Base-by-base conservation (phyloP, 2,888 invertebrate species). In the Ormia ochracea region DNA sequence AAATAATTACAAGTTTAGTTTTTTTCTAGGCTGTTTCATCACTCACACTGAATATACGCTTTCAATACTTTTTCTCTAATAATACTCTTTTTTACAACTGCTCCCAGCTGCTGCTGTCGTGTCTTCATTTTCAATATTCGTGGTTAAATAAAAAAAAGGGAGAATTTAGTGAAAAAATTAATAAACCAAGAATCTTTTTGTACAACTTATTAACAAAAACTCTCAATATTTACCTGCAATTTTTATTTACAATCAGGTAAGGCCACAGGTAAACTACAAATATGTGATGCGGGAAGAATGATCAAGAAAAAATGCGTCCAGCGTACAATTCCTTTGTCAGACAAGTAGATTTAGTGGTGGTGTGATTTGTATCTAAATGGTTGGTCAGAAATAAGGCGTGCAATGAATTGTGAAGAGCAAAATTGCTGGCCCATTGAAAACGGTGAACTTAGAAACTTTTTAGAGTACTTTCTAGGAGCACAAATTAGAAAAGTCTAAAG, bases 161-260 rank as follows among this genome's bases (percentile, higher is more conserved):
- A 76, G 63, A 78, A 73, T 78, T 81, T 70, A 69, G 76, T 76
- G 80, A 74, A 76, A 78, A 78, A 66, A 74, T 80, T 63, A 33
- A 65, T 59, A 70, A 38, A 74, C 28, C 23, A 3, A 69, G 17
- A 59, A n/a, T 23, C 31, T 65, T 50, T 74, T 75, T 72, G 21
- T 48, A 73, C 38, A 74, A 78, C 58, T 76, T 76, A 79, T 77
- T 79, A 69, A 58, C n/a, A n/a, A 66, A 72, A 59, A 59, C 77
- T 82, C 80, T 76, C 80, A 69, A 45, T 76, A 50, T 45, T 50
- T 56, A 52, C 45, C 61, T 80, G 81, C 80, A 82, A 77, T 81
- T 78, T 83, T 75, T 82, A 69, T 75, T 70, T 70, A 70, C 68
- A 78, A n/a, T 76, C 82, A 82, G 82, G 82, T 83, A 82, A 80